Conservation (phyloP, 2,888 invertebrate species). For the Drosophila phalerata region DNA sequence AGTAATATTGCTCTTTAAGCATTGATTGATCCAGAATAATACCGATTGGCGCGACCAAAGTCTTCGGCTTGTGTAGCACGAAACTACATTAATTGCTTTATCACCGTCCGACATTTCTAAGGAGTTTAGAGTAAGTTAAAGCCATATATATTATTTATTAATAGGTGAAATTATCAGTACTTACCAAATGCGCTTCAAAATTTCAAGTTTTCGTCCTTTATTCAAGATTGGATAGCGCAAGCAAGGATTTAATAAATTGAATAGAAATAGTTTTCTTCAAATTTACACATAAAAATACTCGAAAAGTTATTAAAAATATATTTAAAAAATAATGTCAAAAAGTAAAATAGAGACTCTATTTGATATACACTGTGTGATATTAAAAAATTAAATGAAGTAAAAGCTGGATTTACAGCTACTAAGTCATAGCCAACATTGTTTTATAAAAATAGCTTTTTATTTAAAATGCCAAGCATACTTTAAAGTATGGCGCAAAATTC, state of each 20-base stretch:
- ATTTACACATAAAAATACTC: neutral
- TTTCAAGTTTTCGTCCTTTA: neutral
- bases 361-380: slow-evolving; percentile 7
- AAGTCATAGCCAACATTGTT: neutral
- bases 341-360: neutral
- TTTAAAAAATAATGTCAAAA: neutral
- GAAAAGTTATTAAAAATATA: neutral
- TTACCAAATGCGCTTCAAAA: slow-evolving; percentile 13
- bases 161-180: neutral
- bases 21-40: slow-evolving; percentile 28
- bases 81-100: slow-evolving; percentile 21
- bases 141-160: neutral
- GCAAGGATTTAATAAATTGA: neutral
- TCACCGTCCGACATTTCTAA: neutral
- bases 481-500: neutral
- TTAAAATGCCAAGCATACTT: neutral
- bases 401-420: too few relatives aligned
- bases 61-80: slow-evolving; percentile 3
- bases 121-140: neutral
- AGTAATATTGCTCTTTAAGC: neutral
- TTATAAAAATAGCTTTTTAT: neutral
- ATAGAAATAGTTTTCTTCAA: neutral
- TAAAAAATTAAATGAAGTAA: neutral
- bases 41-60: slow-evolving; percentile 35
- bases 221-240: neutral